A percentile compares a stretch with the other conserved stretches of the same genome.
phyloP scores from a whole-genome alignment of 2,888 invertebrate genomes.

The Lacanobia oleracea region DNA sequence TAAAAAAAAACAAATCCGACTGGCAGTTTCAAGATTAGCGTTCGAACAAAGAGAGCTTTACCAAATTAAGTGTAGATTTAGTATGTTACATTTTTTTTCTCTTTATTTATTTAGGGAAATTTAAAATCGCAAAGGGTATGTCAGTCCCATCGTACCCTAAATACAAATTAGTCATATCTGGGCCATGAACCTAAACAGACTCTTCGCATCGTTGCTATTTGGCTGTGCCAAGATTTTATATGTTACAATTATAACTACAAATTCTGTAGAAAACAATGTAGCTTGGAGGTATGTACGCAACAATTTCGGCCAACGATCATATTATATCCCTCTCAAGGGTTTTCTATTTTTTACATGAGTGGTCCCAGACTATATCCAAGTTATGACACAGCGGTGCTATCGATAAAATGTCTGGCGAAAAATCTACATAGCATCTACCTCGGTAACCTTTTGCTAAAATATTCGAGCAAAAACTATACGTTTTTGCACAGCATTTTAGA shows the following conservation, averaged over 20 bases:
- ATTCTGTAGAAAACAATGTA: constrained; percentile 20
- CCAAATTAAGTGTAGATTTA: too few relatives aligned
- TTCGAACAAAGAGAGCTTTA: too few relatives aligned
- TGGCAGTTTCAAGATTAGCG: too few relatives aligned
- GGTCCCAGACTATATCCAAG: constrained; percentile 31
- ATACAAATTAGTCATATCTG: too few relatives aligned
- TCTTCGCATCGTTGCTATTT: too few relatives aligned
- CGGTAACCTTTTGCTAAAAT: constrained; percentile 40
- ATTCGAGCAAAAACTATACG: constrained; percentile 18
- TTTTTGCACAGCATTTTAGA: constrained; percentile 38
- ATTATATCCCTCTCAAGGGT: constrained; percentile 35
- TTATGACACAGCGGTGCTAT: constrained; percentile 32
- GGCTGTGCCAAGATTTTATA: too few relatives aligned
- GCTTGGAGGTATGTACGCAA: constrained; percentile 12
- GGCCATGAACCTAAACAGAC: too few relatives aligned
- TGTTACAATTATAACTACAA: not conserved
- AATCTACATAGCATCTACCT: constrained; percentile 10
- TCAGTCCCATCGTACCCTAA: too few relatives aligned
- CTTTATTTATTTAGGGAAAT: too few relatives aligned
- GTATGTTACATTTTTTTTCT: not conserved
- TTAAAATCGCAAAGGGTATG: too few relatives aligned
- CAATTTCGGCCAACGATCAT: constrained; percentile 24
- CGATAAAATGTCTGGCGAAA: constrained; percentile 34
- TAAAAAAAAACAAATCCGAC: too few relatives aligned
- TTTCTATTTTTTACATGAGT: constrained; percentile 55